Base-by-base conservation (phyloP, 2,888 invertebrate species). In the Bhutanitis thaidina region DNA sequence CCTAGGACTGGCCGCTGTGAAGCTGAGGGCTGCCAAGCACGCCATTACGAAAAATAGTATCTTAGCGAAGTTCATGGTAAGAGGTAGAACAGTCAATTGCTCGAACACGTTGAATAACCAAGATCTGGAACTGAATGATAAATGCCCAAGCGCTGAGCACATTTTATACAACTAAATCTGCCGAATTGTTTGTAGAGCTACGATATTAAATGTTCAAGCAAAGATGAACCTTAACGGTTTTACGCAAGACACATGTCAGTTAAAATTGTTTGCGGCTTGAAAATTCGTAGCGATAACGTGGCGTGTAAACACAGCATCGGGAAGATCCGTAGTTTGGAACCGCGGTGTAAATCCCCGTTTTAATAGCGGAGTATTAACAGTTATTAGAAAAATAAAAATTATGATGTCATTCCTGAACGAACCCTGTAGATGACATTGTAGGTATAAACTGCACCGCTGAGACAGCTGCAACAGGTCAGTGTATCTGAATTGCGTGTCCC, bases 11-110 rank as follows among this genome's bases (percentile, higher is more conserved):
- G 67, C 69, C 1, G 58, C 53, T 1, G 71, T 71, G 0, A 65
- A 49, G 3, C 62, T 59, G 29, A 74, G 34, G 13, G 70, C 69
- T 49, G 70, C 51, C 13, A 75, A 49, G 49, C 66, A 67, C 16
- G 71, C 69, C 54, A 77, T 69, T 1, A 75, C 56, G 30, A 74
- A 69, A 46, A 75, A 69, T 15, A 79, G 61, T 25, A 75, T 61
- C 44, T 62, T 70, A 1, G 57, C 47, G 53, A 76, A 77, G 14
- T 48, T 40, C 40, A 48, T 48, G 10, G n/a, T 30, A 14, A 8
- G 7, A 27, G 1, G 8, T 8, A 7, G 27, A 27, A 27, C 1
- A 4, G 8, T 27, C 27, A 27, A 12, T 34, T 0, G 13, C 20
- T 20, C 20, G 5, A 34, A 1, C 10, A 25, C 13, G 14, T n/a